Conservation (phyloP, 2,797 vertebrate genomes). For the Peromyscus eremicus region DNA sequence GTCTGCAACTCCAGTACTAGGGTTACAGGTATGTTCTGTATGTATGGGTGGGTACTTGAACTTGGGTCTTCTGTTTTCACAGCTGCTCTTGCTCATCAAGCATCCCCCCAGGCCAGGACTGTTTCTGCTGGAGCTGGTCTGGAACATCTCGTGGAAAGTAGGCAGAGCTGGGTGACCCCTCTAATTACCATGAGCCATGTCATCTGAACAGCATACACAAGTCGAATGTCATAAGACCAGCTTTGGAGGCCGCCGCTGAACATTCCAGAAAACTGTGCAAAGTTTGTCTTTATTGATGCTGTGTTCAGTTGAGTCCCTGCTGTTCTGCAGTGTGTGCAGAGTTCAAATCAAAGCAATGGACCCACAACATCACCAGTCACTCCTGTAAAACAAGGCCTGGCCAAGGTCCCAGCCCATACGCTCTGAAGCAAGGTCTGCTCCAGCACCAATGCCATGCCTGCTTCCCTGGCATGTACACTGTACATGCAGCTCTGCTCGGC, state of each 20-base stretch:
- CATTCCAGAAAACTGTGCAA: neutral
- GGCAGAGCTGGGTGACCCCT: neutral
- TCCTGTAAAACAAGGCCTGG: neutral
- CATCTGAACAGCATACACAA: rapidly evolving
- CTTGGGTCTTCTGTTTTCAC: neutral
- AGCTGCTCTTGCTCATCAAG: neutral
- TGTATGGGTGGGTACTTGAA: neutral
- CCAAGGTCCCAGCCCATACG: rapidly evolving
- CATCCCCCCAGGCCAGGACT: neutral
- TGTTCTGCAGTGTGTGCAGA: neutral
- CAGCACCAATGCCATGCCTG: neutral
- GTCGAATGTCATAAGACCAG: rapidly evolving
- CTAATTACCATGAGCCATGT: neutral
- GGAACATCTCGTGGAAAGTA: neutral
- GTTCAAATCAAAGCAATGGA: neutral
- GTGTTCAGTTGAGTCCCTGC: neutral
- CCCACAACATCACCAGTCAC: rapidly evolving
- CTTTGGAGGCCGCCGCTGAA: rapidly evolving
- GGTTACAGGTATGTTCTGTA: neutral
- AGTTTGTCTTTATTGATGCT: neutral
- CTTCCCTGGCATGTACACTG: rapidly evolving
- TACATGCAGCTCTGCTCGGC: rapidly evolving
- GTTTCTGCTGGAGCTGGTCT: neutral
- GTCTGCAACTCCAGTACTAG: neutral
- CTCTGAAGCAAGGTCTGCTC: neutral